phyloP scores from a whole-genome alignment of 2,797 vertebrate genomes.

The Nothura maculosa region DNA sequence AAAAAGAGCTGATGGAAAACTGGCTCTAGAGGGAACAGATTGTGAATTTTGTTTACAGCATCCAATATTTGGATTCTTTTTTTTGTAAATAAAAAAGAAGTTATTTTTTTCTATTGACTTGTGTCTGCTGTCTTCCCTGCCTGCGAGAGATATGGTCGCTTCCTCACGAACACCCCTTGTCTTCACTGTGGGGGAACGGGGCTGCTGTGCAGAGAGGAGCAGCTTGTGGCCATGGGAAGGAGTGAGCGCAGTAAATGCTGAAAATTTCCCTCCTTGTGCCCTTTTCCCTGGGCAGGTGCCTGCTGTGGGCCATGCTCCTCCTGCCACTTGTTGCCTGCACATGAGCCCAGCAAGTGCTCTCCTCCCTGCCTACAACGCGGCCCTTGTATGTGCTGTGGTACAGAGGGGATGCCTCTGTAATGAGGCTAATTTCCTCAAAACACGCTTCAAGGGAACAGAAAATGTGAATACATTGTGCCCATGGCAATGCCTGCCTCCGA shows the following conservation, averaged over 20 bases:
- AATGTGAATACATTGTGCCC: conserved; percentile 40
- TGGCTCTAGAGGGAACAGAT: conserved; percentile 85
- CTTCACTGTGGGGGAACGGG: conserved; percentile 41
- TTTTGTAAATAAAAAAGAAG: conserved; percentile 90
- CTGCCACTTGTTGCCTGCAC: too few species aligned
- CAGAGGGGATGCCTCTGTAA: conserved; percentile 49
- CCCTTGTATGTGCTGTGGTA: conserved; percentile 9
- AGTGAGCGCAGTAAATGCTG: conserved; percentile 43
- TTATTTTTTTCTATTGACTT: conserved; percentile 89
- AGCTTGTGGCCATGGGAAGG: conserved; percentile 40
- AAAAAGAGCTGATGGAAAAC: conserved; percentile 81
- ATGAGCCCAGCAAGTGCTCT: not conserved
- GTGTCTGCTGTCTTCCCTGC: conserved; percentile 80
- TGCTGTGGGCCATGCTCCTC: too few species aligned
- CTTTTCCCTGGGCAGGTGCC: too few species aligned
- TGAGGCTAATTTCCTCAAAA: conserved; percentile 54
- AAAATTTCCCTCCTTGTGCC: conserved; percentile 11
- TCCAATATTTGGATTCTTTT: conserved; percentile 90
- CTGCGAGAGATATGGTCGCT: conserved; percentile 51
- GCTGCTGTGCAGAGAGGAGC: conserved; percentile 61
- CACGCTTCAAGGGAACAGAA: conserved; percentile 46
- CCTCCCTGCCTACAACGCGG: conserved; percentile 5
- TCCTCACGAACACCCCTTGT: conserved; percentile 17
- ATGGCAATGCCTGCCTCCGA: not conserved
- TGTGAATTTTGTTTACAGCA: conserved; percentile 91